A percentile compares a stretch with the other conserved stretches of the same genome.
Conservation (phyloP, 2,113 vertebrate genomes). For the Willisornis vidua region DNA sequence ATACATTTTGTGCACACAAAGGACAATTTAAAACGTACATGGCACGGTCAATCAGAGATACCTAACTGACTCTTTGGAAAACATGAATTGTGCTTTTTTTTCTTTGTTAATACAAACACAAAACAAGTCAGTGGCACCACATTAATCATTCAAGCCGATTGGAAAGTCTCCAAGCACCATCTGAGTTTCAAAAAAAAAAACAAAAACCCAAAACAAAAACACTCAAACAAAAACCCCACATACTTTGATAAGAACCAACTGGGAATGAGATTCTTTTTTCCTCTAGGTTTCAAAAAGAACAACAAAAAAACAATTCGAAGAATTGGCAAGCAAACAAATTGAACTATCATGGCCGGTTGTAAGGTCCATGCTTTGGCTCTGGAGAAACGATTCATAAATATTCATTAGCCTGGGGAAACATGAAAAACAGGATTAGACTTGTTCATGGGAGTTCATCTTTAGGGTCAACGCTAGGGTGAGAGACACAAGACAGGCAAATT, state of each 20-base stretch:
- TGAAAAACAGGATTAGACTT: conserved; percentile 59
- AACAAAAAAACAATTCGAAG: not conserved
- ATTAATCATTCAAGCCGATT: conserved; percentile 61
- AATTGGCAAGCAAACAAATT: conserved; percentile 60
- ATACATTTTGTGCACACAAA: conserved; percentile 28
- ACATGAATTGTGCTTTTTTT: conserved; percentile 11
- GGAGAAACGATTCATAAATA: conserved; percentile 54
- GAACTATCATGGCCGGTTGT: conserved; percentile 13
- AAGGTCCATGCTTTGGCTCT: conserved; percentile 41
- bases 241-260: conserved; percentile 38
- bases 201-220: not conserved
- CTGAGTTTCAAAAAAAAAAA: not conserved
- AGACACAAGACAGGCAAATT: conserved; percentile 48
- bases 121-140: conserved; percentile 61
- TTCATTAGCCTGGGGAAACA: conserved; percentile 28
- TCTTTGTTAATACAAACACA: conserved; percentile 27
- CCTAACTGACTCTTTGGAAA: conserved; percentile 36
- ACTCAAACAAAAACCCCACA: not conserved
- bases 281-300: conserved; percentile 42
- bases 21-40: conserved; percentile 41
- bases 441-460: conserved; percentile 53
- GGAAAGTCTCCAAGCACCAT: conserved; percentile 35
- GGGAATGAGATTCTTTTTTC: not conserved
- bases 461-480: conserved; percentile 46
- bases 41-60: conserved; percentile 29